A percentile compares a stretch with the other conserved stretches of the same genome.
Evolutionary conservation across 2,113 vertebrate species (phyloP).

Genomic region (Eulemur macaco): DNA sequence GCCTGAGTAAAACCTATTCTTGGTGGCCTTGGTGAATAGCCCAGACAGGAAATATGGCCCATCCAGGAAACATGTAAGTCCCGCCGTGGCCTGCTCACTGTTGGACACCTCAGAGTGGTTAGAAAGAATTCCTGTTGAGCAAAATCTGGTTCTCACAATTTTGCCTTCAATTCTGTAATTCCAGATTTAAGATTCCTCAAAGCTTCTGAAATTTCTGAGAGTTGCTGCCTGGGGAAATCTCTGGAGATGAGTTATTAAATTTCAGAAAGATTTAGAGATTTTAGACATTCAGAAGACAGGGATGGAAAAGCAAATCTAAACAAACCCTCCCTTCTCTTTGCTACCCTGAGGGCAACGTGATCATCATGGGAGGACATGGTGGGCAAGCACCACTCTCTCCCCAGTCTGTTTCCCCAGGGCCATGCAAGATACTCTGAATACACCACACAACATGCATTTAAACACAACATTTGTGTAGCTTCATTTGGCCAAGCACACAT

Average conservation of each 20-base stretch:
- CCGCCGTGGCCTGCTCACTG: fast-evolving
- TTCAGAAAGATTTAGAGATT: background rate
- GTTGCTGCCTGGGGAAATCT: background rate
- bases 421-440: fast-evolving
- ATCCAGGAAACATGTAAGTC: fast-evolving
- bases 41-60: background rate
- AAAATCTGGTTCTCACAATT: background rate
- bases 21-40: background rate
- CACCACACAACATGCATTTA: background rate
- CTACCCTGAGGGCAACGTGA: background rate
- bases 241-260: background rate
- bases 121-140: background rate
- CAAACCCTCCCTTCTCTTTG: background rate
- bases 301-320: background rate
- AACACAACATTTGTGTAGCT: fast-evolving
- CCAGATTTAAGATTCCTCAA: background rate
- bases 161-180: background rate
- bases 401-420: background rate
- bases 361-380: fast-evolving
- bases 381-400: background rate
- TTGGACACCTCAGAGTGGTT: background rate
- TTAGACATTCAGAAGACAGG: background rate
- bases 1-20: background rate
- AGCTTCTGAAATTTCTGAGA: background rate
- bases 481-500: background rate